These are phyloP conservation scores for Diabrotica undecimpunctata DNA, from an alignment of 1,140 invertebrate species.

Conservation along the genomic window DNA sequence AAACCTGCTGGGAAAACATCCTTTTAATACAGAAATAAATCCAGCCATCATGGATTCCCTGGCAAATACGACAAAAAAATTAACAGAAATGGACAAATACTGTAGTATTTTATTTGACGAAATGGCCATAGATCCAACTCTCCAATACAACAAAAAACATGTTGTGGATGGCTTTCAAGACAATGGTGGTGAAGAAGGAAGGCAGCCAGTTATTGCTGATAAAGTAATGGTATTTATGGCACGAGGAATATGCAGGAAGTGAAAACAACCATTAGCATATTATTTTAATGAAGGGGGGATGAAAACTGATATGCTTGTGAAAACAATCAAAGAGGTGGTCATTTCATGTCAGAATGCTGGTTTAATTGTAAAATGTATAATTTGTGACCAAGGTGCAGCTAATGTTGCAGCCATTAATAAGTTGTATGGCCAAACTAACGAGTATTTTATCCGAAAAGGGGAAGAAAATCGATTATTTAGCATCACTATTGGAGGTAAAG, in stretches of 20 bases:
- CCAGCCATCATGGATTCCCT: slow-evolving; percentile 21
- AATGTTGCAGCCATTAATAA: slow-evolving; percentile 15
- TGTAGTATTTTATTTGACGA: slow-evolving; percentile 30
- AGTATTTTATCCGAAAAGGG: neutral
- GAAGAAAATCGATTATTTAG: slow-evolving; percentile 12
- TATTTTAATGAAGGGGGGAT: neutral
- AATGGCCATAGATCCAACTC: slow-evolving; percentile 17
- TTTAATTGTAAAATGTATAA: neutral
- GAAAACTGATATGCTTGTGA: neutral
- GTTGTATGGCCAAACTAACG: neutral
- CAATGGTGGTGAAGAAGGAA: slow-evolving; percentile 8
- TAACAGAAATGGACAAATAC: slow-evolving; percentile 15
- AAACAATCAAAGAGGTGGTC: slow-evolving; percentile 7
- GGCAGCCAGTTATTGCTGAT: slow-evolving; percentile 11
- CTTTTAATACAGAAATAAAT: slow-evolving; percentile 37
- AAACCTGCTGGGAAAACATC: slow-evolving; percentile 30
- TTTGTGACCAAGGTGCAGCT: slow-evolving; percentile 16
- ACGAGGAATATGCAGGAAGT: slow-evolving; percentile 16
- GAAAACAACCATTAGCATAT: slow-evolving; percentile 17
- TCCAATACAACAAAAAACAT: slow-evolving; percentile 13
- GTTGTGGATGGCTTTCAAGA: slow-evolving; percentile 19
- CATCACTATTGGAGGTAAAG: slow-evolving; percentile 8
- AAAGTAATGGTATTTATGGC: slow-evolving; percentile 21
- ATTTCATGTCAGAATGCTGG: slow-evolving; percentile 4
- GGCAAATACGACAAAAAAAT: slow-evolving; percentile 13